These are phyloP conservation scores for Macheiramphus alcinus DNA, from an alignment of 2,113 vertebrate genomes.

Conservation along the genomic window DNA sequence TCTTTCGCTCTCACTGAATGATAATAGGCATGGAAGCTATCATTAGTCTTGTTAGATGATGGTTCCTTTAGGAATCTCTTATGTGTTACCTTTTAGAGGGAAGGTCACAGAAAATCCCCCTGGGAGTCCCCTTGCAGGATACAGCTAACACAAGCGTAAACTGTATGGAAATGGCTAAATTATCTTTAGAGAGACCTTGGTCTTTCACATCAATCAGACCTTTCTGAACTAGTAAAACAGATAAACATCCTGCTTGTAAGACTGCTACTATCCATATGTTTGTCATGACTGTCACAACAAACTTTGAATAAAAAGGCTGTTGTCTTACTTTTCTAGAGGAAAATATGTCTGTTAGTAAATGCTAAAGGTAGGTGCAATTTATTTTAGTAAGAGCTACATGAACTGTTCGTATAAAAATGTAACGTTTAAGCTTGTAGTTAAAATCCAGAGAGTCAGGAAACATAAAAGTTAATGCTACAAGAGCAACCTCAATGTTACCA, in stretches of 20 bases:
- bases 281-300: constrained; percentile 68
- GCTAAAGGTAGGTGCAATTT: not conserved
- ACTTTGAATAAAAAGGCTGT: constrained; percentile 64
- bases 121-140: constrained; percentile 77
- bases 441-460: constrained; percentile 20
- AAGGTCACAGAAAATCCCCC: constrained; percentile 77
- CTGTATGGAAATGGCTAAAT: constrained; percentile 85
- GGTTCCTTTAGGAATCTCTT: constrained; percentile 84
- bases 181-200: constrained; percentile 79
- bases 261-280: constrained; percentile 71
- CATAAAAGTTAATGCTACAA: constrained; percentile 25
- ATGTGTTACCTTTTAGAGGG: constrained; percentile 80
- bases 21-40: constrained; percentile 84
- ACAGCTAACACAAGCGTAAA: constrained; percentile 82
- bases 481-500: not conserved
- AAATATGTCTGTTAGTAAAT: not conserved
- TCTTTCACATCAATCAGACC: constrained; percentile 81
- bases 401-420: not conserved
- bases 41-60: constrained; percentile 86
- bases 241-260: constrained; percentile 73
- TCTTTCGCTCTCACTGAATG: constrained; percentile 78
- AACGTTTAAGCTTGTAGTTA: not conserved
- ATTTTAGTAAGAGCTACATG: constrained; percentile 12
- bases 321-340: constrained; percentile 49
- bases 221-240: constrained; percentile 78